phyloP scores from a whole-genome alignment of 2,797 vertebrate species.

The Chloroceryle amazona region DNA sequence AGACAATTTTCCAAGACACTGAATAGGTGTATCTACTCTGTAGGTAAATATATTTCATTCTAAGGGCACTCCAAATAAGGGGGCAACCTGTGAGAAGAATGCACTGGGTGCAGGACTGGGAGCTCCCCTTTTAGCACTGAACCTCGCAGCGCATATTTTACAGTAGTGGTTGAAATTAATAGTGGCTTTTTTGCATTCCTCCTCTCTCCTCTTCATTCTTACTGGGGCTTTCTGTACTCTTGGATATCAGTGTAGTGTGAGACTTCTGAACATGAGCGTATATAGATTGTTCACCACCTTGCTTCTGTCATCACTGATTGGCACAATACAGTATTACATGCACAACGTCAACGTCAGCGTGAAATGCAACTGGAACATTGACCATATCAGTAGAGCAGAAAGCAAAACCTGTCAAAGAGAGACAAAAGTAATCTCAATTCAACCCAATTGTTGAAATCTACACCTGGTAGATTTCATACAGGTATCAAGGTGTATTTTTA shows the following conservation, averaged over 20 bases:
- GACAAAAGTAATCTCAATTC: neutral
- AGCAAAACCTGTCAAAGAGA: neutral
- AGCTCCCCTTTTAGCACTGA: neutral
- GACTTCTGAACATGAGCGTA: neutral
- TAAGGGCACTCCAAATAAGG: neutral
- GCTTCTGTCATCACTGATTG: neutral
- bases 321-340: neutral
- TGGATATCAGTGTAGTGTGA: neutral
- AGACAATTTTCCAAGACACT: neutral
- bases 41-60: neutral
- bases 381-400: neutral
- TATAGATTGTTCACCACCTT: neutral
- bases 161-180: neutral
- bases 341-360: neutral
- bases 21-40: neutral
- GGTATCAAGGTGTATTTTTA: neutral
- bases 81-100: neutral
- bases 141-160: neutral
- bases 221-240: neutral
- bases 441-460: rapidly evolving
- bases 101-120: neutral
- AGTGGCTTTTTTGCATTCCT: neutral
- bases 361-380: neutral
- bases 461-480: neutral
- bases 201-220: neutral